Evolutionary conservation across 2,888 invertebrate genomes (phyloP).

Genomic region (Peribatodes rhomboidaria): DNA sequence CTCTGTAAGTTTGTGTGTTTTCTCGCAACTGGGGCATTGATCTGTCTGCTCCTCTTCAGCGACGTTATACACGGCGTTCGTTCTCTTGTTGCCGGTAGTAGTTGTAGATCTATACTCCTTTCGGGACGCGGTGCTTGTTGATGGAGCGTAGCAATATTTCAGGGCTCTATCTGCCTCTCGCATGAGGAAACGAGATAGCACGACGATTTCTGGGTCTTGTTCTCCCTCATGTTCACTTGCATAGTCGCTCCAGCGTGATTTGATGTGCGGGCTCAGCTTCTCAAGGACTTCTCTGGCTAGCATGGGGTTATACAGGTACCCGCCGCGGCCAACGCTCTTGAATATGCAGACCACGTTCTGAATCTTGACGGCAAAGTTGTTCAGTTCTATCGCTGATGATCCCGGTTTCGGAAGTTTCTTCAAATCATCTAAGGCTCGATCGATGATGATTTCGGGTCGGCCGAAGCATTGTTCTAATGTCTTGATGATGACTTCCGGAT

Average conservation of each 20-base stretch:
- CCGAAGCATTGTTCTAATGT: slow-evolving; percentile 47
- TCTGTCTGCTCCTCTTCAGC: background rate
- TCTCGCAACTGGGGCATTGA: background rate
- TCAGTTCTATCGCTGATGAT: slow-evolving; percentile 34
- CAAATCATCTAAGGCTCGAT: slow-evolving; percentile 31
- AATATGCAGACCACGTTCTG: slow-evolving; percentile 19
- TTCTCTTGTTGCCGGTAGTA: too few relatives aligned
- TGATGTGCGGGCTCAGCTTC: slow-evolving; percentile 20
- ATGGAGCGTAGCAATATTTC: slow-evolving; percentile 8
- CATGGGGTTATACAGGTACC: slow-evolving; percentile 25
- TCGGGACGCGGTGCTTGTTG: too few relatives aligned
- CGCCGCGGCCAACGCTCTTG: background rate
- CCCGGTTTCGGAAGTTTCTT: slow-evolving; percentile 37
- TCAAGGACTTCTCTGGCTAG: slow-evolving; percentile 13
- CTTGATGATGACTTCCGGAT: slow-evolving; percentile 38
- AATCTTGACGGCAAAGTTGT: slow-evolving; percentile 35
- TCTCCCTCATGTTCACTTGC: background rate
- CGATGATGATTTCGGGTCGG: slow-evolving; percentile 42
- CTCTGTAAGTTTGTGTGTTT: background rate
- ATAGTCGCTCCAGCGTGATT: slow-evolving; percentile 16
- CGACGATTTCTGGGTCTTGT: slow-evolving; percentile 4
- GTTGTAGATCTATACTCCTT: too few relatives aligned
- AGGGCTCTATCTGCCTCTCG: slow-evolving; percentile 11
- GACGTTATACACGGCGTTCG: too few relatives aligned
- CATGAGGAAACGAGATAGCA: slow-evolving; percentile 20